Base-by-base conservation (phyloP, 1,140 invertebrate species). In the Hyposmocoma kahamanoa region DNA sequence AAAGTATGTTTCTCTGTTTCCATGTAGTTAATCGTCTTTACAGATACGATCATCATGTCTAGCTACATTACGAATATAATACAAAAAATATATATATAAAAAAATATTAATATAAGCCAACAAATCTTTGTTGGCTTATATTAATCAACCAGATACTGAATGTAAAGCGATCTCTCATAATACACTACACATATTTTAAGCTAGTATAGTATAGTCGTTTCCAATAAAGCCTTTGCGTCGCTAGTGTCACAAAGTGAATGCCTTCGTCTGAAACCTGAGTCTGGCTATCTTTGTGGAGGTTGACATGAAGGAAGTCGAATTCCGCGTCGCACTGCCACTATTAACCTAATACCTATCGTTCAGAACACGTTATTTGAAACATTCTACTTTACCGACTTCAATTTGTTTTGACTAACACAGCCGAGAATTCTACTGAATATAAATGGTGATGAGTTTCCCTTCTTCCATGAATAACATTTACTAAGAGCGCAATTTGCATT, bases 381-480 rank as follows among this genome's bases (percentile, higher is more conserved):
- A 46, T 45, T 56, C 56, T 62, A 59, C 62, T 62, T 56, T 55
- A 41, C 36, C 51, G 39, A 34, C 51, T 52, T 64, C 60, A 63
- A 53, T 72, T 71, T 68, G 55, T 66, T 65, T 67, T 65, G 54
- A 50, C 48, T 67, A 61, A 59, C 59, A 54, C 51, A 53, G 39
- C 43, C 43, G 39, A 59, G 57, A 66, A 75, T 72, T 66, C 62
- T 54, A 47, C 59, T 67, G 64, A 67, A 75, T 75, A 67, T 70
- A 72, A 72, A 75, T 66, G 67, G 70, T n/a, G n/a, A n/a, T n/a
- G n/a, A 66, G 46, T 60, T 66, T 59, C 56, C 55, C 64, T 64
- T 66, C 45, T 72, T 63, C 69, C 62, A 72, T 68, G 72, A 67
- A 74, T 74, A 74, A 70, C 64, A 75, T 72, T 72, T 62, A 46